Evolutionary conservation across 2,888 invertebrate species (phyloP).

Genomic region (Drosophila anomalata): DNA sequence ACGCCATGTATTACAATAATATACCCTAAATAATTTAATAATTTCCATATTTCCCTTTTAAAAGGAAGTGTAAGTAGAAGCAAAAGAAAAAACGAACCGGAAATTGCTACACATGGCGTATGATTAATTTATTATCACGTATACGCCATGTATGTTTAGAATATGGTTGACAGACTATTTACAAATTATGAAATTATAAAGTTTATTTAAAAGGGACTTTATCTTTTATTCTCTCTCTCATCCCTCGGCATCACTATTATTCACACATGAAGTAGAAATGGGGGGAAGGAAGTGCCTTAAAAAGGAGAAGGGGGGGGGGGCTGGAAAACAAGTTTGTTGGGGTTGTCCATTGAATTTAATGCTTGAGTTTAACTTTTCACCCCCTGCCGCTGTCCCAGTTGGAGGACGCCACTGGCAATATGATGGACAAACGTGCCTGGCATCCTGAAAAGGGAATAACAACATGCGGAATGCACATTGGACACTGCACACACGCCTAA

Average conservation of each 20-base stretch:
- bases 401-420: constrained; percentile 3
- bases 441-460: constrained; percentile 6
- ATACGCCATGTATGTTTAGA: not conserved
- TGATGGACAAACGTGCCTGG: constrained; percentile 26
- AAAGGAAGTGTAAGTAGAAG: not conserved
- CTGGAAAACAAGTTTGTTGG: constrained; percentile 25
- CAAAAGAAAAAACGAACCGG: not conserved
- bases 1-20: not conserved
- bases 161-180: not conserved
- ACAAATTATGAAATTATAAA: not conserved
- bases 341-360: constrained; percentile 63
- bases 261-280: not conserved
- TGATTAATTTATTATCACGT: not conserved
- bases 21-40: not conserved
- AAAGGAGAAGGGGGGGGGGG: not conserved
- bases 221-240: not conserved
- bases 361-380: constrained; percentile 51
- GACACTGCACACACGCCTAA: not conserved
- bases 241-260: constrained; percentile 14
- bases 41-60: not conserved
- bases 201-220: not conserved
- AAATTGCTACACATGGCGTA: not conserved
- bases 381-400: not conserved
- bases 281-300: not conserved
- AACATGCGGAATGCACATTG: constrained; percentile 6